Evolutionary conservation across 2,113 vertebrate species (phyloP).

Genomic region (Varanus komodoensis): DNA sequence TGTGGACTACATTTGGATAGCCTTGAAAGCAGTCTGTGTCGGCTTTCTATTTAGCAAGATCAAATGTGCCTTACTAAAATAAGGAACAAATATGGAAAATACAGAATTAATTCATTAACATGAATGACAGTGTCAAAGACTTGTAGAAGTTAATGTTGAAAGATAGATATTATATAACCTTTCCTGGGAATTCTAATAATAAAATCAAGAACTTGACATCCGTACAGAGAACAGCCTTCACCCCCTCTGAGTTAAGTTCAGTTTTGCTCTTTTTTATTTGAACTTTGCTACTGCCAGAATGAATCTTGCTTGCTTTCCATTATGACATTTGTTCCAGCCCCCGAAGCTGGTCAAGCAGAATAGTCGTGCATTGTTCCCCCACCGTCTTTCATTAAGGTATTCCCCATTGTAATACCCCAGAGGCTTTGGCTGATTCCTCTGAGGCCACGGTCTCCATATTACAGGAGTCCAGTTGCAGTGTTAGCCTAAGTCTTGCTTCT

Average conservation of each 20-base stretch:
- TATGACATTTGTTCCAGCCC: neutral
- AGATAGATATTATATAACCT: conserved; percentile 56
- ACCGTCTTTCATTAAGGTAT: neutral
- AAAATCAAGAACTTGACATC: conserved; percentile 68
- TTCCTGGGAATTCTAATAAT: conserved; percentile 73
- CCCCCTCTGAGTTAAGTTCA: conserved; percentile 26
- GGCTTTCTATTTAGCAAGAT: neutral
- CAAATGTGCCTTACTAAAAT: accelerated
- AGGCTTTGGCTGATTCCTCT: neutral
- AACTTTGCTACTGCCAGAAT: neutral
- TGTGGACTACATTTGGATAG: neutral
- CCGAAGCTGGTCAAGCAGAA: neutral
- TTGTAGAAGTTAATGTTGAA: conserved; percentile 20
- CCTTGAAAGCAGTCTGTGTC: neutral
- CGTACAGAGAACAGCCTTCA: conserved; percentile 48
- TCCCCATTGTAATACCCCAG: neutral
- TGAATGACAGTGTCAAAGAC: neutral
- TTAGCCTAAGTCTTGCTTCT: too few relatives aligned
- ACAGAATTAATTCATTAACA: accelerated
- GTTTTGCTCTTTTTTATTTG: neutral
- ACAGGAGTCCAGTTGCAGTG: too few relatives aligned
- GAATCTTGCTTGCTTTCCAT: neutral
- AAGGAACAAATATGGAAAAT: neutral
- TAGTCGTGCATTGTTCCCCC: neutral
- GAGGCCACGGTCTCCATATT: neutral